Conservation (phyloP, 1,140 invertebrate genomes). For the Drosophila lacteicornis region DNA sequence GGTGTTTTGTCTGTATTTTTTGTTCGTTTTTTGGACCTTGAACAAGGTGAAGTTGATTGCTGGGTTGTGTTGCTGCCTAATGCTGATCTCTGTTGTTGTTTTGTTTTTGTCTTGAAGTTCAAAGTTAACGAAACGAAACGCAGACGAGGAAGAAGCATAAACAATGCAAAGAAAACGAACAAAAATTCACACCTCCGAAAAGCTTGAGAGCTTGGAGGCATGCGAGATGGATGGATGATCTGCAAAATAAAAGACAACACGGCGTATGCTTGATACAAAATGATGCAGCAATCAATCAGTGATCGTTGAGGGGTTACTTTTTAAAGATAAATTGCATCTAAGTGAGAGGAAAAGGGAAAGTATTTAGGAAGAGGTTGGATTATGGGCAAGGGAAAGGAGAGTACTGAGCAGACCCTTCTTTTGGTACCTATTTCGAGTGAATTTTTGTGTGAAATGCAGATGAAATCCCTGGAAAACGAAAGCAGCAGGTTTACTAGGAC, state of each 20-base stretch:
- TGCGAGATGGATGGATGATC: conserved; percentile 18
- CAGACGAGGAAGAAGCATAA: conserved; percentile 52
- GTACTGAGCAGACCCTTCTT: no score
- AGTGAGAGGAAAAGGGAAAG: conserved; percentile 1
- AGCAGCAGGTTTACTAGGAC: no score
- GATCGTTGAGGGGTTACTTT: conserved; percentile 3
- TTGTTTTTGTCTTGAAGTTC: conserved; percentile 70
- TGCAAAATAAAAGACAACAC: conserved; percentile 25
- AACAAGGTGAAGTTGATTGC: conserved; percentile 81
- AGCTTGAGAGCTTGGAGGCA: not conserved
- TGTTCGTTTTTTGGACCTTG: conserved; percentile 65
- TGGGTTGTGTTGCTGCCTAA: conserved; percentile 38
- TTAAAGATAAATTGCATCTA: not conserved
- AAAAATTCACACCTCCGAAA: conserved; percentile 69
- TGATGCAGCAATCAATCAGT: conserved; percentile 39
- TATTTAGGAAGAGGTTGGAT: not conserved
- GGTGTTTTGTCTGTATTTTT: conserved; percentile 21
- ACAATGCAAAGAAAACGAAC: conserved; percentile 55
- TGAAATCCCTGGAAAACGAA: no score
- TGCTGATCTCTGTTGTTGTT: conserved; percentile 31
- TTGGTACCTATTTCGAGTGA: no score
- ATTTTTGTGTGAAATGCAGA: no score
- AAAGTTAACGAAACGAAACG: conserved; percentile 73
- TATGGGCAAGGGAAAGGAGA: no score
- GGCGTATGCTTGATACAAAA: conserved; percentile 58